A percentile compares a stretch with the other conserved stretches of the same genome.
These are phyloP conservation scores for Lycocorax pyrrhopterus DNA, from an alignment of 2,113 vertebrate genomes.

Conservation along the genomic window DNA sequence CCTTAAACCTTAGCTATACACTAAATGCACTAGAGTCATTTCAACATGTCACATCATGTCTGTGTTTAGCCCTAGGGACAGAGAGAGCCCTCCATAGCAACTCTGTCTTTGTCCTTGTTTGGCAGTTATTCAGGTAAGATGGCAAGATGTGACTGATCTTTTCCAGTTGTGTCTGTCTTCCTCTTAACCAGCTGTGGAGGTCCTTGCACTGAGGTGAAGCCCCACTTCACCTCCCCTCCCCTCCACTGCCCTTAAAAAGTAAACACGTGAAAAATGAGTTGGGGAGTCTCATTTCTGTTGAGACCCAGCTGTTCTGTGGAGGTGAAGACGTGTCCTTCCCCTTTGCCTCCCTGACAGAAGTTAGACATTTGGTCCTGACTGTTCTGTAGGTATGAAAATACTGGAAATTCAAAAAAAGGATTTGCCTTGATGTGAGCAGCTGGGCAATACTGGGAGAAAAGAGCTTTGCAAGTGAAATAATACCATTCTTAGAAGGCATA, in stretches of 20 bases:
- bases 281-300: not conserved
- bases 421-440: not conserved
- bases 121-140: not conserved
- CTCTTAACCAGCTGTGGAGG: not conserved
- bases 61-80: not conserved
- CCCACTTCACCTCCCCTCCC: not conserved
- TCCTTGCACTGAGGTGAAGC: not conserved
- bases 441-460: not conserved
- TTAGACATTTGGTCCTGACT: not conserved
- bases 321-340: not conserved
- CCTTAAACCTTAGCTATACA: not conserved
- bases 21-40: not conserved
- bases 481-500: not conserved
- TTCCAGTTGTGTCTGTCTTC: not conserved
- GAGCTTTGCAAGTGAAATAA: not conserved
- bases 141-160: not conserved
- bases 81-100: not conserved
- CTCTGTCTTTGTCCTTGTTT: not conserved
- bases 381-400: not conserved
- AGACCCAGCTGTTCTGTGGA: not conserved
- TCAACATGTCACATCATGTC: rapidly evolving
- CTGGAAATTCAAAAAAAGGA: not conserved
- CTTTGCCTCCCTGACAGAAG: not conserved
- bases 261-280: not conserved
- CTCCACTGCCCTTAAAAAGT: not conserved